Percentiles rank a stretch among this genome's conserved stretches.
These are phyloP conservation scores for Caenorhabditis angaria DNA, from an alignment of 2,888 invertebrate genomes.

Conservation along the genomic window DNA sequence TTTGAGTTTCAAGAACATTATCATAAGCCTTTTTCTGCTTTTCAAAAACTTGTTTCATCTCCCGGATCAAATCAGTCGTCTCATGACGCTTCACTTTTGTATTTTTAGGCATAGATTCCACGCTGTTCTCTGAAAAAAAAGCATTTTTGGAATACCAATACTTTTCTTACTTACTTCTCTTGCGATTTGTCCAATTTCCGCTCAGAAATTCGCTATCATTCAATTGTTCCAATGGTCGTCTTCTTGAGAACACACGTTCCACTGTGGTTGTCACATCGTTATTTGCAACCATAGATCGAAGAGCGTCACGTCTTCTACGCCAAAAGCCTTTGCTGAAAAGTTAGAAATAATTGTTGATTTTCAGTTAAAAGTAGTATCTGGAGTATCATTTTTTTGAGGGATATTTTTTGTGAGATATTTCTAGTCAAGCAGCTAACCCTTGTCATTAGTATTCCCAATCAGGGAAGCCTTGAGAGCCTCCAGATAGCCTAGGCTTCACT, in stretches of 20 bases:
- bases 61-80: not conserved
- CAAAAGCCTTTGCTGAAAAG: slow-evolving; percentile 28
- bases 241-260: slow-evolving; percentile 25
- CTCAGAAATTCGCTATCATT: slow-evolving; percentile 30
- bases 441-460: too few species aligned
- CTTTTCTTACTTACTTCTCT: not conserved
- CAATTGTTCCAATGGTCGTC: slow-evolving; percentile 14
- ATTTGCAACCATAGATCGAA: slow-evolving; percentile 16
- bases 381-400: too few species aligned
- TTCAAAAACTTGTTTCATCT: slow-evolving; percentile 1
- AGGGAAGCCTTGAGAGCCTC: too few species aligned
- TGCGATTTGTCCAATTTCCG: slow-evolving; percentile 21
- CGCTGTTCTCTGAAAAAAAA: not conserved
- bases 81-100: too few species aligned
- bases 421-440: too few species aligned
- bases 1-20: not conserved
- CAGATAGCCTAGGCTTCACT: too few species aligned
- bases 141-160: not conserved
- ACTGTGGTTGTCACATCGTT: slow-evolving; percentile 13
- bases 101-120: not conserved
- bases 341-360: not conserved
- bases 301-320: slow-evolving; percentile 20
- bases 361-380: not conserved
- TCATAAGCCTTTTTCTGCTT: not conserved
- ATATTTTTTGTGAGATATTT: too few species aligned